phyloP scores from a whole-genome alignment of 2,113 vertebrate genomes.

The Ceuthmochares aereus region DNA sequence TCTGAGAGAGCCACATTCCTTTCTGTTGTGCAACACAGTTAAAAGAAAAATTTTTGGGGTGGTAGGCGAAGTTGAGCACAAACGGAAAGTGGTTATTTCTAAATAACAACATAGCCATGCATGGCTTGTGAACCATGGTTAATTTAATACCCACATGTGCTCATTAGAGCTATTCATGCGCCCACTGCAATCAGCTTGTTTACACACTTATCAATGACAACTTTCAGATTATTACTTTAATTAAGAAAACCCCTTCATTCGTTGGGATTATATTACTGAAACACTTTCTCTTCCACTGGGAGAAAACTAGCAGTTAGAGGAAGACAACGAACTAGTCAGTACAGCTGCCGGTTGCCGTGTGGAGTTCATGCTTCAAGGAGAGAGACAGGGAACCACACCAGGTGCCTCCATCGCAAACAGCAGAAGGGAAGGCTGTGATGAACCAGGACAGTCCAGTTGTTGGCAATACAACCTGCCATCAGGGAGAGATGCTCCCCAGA shows the following conservation, averaged over 20 bases:
- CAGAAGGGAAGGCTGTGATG: not conserved
- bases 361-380: not conserved
- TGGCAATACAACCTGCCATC: accelerated
- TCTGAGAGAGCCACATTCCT: not conserved
- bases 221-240: slow-evolving; percentile 78
- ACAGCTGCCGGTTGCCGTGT: not conserved
- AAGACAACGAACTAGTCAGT: slow-evolving; percentile 26
- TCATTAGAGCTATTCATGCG: slow-evolving; percentile 77
- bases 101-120: slow-evolving; percentile 61
- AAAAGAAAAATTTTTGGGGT: not conserved
- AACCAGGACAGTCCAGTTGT: not conserved
- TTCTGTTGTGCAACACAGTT: not conserved
- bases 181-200: slow-evolving; percentile 76
- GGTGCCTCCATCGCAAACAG: not conserved
- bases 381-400: not conserved
- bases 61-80: not conserved
- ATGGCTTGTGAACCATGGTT: slow-evolving; percentile 77
- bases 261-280: slow-evolving; percentile 45
- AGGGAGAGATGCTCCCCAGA: not conserved
- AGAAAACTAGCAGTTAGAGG: slow-evolving; percentile 42
- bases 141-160: slow-evolving; percentile 77
- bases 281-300: slow-evolving; percentile 34
- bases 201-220: slow-evolving; percentile 75
- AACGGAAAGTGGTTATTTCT: slow-evolving; percentile 63
- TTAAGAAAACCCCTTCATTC: slow-evolving; percentile 75